Percentiles rank a stretch among this genome's conserved stretches.
phyloP scores from a whole-genome alignment of 1,140 invertebrate species.

The Uloborus diversus region DNA sequence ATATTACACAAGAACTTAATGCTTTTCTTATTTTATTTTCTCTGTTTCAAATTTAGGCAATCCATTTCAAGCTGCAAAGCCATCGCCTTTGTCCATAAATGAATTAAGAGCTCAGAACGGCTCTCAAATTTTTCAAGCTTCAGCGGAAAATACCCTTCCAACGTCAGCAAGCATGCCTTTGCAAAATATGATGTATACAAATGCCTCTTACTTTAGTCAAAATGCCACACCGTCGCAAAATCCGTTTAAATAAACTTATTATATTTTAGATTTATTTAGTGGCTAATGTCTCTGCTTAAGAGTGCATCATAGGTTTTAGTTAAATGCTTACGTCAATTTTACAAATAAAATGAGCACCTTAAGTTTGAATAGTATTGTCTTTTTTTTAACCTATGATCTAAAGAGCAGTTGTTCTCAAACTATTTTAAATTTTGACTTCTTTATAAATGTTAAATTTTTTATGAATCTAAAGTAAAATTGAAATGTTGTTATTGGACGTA shows the following conservation, averaged over 20 bases:
- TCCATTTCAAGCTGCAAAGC: slow-evolving; percentile 17
- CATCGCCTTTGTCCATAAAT: slow-evolving; percentile 15
- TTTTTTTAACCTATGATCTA: no score
- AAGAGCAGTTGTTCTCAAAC: no score
- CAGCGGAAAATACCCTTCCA: background rate
- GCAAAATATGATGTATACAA: background rate
- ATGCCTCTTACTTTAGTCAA: background rate
- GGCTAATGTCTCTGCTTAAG: background rate
- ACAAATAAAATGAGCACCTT: background rate
- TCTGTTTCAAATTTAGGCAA: no score
- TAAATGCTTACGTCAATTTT: background rate
- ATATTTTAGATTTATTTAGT: background rate
- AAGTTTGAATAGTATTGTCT: background rate
- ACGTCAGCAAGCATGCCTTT: slow-evolving; percentile 17
- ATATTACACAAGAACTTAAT: no score
- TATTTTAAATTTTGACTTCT: no score
- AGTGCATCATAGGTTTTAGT: background rate
- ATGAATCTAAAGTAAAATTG: no score
- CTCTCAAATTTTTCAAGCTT: background rate
- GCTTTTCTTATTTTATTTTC: background rate
- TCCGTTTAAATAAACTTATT: slow-evolving; percentile 18
- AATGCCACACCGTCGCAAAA: background rate
- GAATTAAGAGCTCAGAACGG: slow-evolving; percentile 11
- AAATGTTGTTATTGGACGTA: no score
- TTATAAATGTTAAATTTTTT: no score